Percentiles rank a stretch among this genome's conserved stretches.
phyloP scores from a whole-genome alignment of 2,113 vertebrate species.

The Eptesicus fuscus region DNA sequence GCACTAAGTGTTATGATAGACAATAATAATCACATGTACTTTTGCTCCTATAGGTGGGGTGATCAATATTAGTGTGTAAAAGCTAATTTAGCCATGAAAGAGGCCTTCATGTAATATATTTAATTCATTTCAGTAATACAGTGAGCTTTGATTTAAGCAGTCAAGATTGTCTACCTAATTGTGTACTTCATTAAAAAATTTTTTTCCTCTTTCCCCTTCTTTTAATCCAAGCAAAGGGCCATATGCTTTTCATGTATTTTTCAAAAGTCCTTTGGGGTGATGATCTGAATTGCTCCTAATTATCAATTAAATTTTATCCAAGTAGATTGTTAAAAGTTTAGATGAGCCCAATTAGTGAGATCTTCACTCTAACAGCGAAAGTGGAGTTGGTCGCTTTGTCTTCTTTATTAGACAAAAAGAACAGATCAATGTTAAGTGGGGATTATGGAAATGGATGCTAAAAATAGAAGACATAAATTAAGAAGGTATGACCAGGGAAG shows the following conservation, averaged over 20 bases:
- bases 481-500: slow-evolving; percentile 33
- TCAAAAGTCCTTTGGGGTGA: slow-evolving; percentile 73
- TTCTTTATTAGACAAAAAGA: slow-evolving; percentile 67
- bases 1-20: background rate
- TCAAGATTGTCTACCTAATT: slow-evolving; percentile 79
- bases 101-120: slow-evolving; percentile 72
- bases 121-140: slow-evolving; percentile 70
- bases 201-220: slow-evolving; percentile 37
- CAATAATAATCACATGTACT: background rate
- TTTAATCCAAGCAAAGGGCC: slow-evolving; percentile 71
- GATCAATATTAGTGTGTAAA: slow-evolving; percentile 52
- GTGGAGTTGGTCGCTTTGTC: slow-evolving; percentile 72
- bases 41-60: background rate
- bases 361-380: slow-evolving; percentile 63
- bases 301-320: slow-evolving; percentile 82
- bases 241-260: slow-evolving; percentile 80
- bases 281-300: slow-evolving; percentile 80
- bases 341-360: slow-evolving; percentile 77
- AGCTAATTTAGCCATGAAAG: slow-evolving; percentile 77
- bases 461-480: slow-evolving; percentile 65
- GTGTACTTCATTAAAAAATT: slow-evolving; percentile 60
- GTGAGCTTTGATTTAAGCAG: slow-evolving; percentile 80
- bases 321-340: slow-evolving; percentile 78
- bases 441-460: slow-evolving; percentile 60
- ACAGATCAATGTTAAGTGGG: slow-evolving; percentile 72